These are phyloP conservation scores for Acipenser transmontanus DNA, from an alignment of 2,797 vertebrate genomes.

Conservation along the genomic window DNA sequence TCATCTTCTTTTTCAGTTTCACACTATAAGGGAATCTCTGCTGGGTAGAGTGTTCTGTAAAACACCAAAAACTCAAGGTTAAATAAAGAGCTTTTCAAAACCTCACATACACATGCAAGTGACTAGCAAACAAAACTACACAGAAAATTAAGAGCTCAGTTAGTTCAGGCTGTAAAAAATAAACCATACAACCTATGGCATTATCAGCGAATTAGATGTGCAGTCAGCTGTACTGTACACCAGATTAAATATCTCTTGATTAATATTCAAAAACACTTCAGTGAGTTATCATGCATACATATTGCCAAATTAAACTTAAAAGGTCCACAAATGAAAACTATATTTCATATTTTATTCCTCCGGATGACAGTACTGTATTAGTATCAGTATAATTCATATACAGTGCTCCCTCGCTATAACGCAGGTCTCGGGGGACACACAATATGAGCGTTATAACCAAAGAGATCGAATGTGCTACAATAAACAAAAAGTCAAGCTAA, in stretches of 20 bases:
- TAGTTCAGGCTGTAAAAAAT: constrained; percentile 21
- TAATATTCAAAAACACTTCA: neutral
- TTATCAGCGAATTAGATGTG: constrained; percentile 30
- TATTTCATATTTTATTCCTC: no score
- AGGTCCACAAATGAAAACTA: no score
- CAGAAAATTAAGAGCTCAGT: constrained; percentile 12
- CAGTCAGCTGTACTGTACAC: constrained; percentile 2
- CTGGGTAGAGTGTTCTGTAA: constrained; percentile 67
- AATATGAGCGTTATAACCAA: no score
- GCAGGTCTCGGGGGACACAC: no score
- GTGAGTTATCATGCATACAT: no score
- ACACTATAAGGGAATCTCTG: constrained; percentile 69
- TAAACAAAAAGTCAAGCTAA: no score
- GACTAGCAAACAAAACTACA: constrained; percentile 25
- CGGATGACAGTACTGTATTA: no score
- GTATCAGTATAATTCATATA: no score
- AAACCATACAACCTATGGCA: neutral
- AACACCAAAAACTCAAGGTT: constrained; percentile 46
- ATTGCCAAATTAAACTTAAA: no score
- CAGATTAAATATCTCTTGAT: neutral
- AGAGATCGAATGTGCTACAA: no score
- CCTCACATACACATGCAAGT: constrained; percentile 45
- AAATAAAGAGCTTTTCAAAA: no score
- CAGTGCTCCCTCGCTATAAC: no score
- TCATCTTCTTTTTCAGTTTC: constrained; percentile 33